Percentiles rank a stretch among this genome's conserved stretches.
These are phyloP conservation scores for Vireo altiloquus DNA, from an alignment of 2,113 vertebrate genomes.

Conservation along the genomic window DNA sequence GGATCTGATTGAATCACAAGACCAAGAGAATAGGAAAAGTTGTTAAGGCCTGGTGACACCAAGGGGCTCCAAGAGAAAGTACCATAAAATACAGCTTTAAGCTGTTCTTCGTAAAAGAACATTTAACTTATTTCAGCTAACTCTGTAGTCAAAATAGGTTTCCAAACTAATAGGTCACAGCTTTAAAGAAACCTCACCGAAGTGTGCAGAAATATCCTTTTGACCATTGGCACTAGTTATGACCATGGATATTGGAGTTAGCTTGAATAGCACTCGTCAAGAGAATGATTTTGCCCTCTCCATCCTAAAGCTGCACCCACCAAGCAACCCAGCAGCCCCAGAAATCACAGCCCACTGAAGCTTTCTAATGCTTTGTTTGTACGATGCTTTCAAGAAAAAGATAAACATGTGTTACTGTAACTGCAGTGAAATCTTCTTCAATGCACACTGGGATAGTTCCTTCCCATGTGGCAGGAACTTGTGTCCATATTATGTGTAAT, in stretches of 20 bases:
- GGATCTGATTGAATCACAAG: neutral
- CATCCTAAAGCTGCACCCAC: neutral
- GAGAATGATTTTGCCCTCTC: neutral
- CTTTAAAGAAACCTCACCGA: neutral
- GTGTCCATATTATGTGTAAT: neutral
- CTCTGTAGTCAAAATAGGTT: neutral
- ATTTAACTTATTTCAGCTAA: neutral
- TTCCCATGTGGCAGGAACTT: neutral
- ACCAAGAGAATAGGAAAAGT: neutral
- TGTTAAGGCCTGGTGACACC: neutral
- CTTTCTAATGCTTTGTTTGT: neutral
- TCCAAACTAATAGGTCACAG: neutral
- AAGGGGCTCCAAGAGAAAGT: neutral
- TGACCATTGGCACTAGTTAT: neutral
- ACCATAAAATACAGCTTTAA: neutral
- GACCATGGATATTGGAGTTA: fast-evolving
- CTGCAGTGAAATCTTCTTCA: neutral
- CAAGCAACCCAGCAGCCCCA: neutral
- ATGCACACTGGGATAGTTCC: neutral
- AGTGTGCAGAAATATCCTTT: neutral
- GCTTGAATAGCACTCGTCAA: neutral
- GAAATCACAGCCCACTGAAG: neutral
- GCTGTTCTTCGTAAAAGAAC: neutral
- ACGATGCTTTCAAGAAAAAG: neutral
- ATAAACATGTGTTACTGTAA: neutral